phyloP scores from a whole-genome alignment of 2,797 vertebrate genomes.

The Sciurus carolinensis region DNA sequence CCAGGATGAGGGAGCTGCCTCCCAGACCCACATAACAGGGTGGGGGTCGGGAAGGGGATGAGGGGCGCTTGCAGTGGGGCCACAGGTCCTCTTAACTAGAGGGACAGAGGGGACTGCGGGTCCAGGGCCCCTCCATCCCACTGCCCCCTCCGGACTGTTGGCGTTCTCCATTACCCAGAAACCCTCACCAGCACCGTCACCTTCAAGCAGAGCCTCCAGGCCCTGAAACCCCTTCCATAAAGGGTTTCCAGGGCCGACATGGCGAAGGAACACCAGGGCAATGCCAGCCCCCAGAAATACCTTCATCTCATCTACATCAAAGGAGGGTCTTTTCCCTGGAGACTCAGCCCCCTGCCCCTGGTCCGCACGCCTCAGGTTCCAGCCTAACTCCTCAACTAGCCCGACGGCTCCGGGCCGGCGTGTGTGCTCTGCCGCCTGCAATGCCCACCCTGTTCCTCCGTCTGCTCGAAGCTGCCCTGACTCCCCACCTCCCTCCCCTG shows the following conservation, averaged over 20 bases:
- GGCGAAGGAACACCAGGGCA: neutral
- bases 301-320: too few species aligned
- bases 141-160: neutral
- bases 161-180: neutral
- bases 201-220: neutral
- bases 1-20: neutral
- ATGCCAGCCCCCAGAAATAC: too few species aligned
- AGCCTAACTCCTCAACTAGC: too few species aligned
- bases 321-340: neutral
- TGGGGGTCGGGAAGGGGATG: fast-evolving
- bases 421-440: too few species aligned
- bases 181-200: neutral
- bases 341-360: neutral
- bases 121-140: neutral
- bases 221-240: neutral
- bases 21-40: neutral
- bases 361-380: too few species aligned
- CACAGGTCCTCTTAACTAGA: fast-evolving
- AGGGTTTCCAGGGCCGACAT: neutral
- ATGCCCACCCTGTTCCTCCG: neutral
- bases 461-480: neutral
- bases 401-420: too few species aligned
- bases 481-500: neutral
- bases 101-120: neutral
- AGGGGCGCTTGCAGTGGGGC: neutral